Conservation (phyloP, 2,888 invertebrate genomes). For the Dicyrtoma fusca region DNA sequence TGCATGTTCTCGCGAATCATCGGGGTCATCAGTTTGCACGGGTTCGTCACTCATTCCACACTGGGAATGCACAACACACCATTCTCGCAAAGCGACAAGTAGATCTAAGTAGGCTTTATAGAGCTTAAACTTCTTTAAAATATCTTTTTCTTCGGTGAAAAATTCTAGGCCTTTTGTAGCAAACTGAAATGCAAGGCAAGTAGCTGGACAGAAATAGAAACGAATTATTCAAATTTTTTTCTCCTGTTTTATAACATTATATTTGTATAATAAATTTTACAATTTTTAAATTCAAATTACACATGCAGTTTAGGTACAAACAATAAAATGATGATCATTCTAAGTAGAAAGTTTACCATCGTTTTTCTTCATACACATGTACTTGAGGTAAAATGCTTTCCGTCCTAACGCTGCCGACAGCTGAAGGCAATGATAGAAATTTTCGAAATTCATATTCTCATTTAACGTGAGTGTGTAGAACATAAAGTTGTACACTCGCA, state of each 20-base stretch:
- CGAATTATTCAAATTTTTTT: too few species aligned
- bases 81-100: not conserved
- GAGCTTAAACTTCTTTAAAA: conserved; percentile 6
- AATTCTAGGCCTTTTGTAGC: not conserved
- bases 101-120: conserved; percentile 23
- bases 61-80: conserved; percentile 15
- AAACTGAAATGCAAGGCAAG: conserved; percentile 19
- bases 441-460: conserved; percentile 1
- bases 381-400: conserved; percentile 21
- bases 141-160: not conserved
- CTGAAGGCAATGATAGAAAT: conserved; percentile 15
- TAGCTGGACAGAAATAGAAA: conserved; percentile 13
- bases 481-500: conserved; percentile 1
- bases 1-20: not conserved
- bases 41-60: not conserved
- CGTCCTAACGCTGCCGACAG: not conserved
- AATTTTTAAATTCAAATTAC: too few species aligned
- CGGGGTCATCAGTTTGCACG: conserved; percentile 17
- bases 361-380: conserved; percentile 12
- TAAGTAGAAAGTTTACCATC: conserved; percentile 13
- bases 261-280: too few species aligned
- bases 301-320: too few species aligned
- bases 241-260: not conserved
- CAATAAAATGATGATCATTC: too few species aligned
- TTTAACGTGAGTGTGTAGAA: not conserved